Percentiles rank a stretch among this genome's conserved stretches.
These are phyloP conservation scores for Chlamydotis undulata DNA, from an alignment of 2,113 vertebrate species.

Conservation along the genomic window DNA sequence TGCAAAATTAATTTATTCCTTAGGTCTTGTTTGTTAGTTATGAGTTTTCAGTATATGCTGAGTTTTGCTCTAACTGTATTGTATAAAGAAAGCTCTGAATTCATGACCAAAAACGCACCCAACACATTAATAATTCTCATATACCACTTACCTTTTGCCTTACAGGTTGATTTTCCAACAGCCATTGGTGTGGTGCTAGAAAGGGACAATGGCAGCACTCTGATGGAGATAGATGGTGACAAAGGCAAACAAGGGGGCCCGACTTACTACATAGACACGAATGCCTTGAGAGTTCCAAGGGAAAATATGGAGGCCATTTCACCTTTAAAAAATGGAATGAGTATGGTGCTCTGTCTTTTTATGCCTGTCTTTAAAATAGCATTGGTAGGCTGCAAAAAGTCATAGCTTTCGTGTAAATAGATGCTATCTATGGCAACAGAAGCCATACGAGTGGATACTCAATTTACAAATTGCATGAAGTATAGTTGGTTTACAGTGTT, in stretches of 20 bases:
- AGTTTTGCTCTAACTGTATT: neutral
- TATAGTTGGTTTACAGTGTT: neutral
- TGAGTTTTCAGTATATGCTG: fast-evolving
- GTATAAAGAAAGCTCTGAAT: neutral
- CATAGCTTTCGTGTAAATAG: neutral
- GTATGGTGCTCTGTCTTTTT: conserved; percentile 75
- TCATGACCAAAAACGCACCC: neutral
- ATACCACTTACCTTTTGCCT: neutral
- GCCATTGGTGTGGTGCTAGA: conserved; percentile 94
- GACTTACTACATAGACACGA: conserved; percentile 95
- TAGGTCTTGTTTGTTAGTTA: neutral
- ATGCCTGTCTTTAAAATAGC: neutral
- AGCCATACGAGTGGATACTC: fast-evolving
- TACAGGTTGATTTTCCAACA: conserved; percentile 96
- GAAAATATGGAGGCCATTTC: conserved; percentile 98
- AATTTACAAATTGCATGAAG: neutral
- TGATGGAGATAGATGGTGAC: conserved; percentile 96
- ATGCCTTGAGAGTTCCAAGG: conserved; percentile 92
- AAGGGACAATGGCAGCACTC: conserved; percentile 91
- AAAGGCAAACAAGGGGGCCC: conserved; percentile 93
- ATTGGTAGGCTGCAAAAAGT: neutral
- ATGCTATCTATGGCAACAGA: neutral
- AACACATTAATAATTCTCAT: neutral
- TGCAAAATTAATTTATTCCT: neutral
- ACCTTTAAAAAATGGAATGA: conserved; percentile 98